Base-by-base conservation (phyloP, 2,797 vertebrate genomes). In the Threskiornis aethiopicus region DNA sequence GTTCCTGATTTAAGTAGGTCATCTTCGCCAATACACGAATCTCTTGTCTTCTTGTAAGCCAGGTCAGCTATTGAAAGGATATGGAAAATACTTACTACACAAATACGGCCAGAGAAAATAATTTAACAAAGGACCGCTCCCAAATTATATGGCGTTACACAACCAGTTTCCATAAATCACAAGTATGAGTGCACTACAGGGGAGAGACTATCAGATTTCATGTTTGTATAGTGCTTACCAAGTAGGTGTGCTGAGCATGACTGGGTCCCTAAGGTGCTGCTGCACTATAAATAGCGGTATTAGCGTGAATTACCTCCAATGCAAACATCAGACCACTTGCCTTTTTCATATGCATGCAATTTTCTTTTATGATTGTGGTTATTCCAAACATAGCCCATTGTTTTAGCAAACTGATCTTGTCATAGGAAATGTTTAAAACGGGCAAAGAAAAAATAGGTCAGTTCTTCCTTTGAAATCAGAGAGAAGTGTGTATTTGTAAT, bases 391-490 rank as follows among this genome's bases (percentile, higher is more conserved):
- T 15, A 95, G 77, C 57, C 85, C 79, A 65, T 92, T 86, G 85
- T 96, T 97, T 90, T 72, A 94, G 91, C 77, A 94, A 92, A 77
- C 92, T 55, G 69, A 90, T 93, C 84, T 89, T 90, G 88, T 96
- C 94, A 33, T 44, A 97, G 93, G 84, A 96, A 90, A 79, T 78
- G 35, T 77, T 93, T 94, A 79, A 92, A 96, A 87, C 3, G 51
- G 86, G 76, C 78, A 89, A 92, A 91, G 77, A 73, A 90, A 97
- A 98, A 96, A 94, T 91, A 94, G 97, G 96, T 96, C 94, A 97
- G 41, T 61, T 93, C 67, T 96, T 93, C 84, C 93, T 97, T 96
- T 97, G 97, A 98, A 97, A 97, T 96, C 82, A 81, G 87, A 90
- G 84, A 83, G 61, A 84, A 91, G 85, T 92, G 80, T 95, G 83